These are phyloP conservation scores for Bradypus variegatus DNA, from an alignment of 2,797 vertebrate species.

Conservation along the genomic window DNA sequence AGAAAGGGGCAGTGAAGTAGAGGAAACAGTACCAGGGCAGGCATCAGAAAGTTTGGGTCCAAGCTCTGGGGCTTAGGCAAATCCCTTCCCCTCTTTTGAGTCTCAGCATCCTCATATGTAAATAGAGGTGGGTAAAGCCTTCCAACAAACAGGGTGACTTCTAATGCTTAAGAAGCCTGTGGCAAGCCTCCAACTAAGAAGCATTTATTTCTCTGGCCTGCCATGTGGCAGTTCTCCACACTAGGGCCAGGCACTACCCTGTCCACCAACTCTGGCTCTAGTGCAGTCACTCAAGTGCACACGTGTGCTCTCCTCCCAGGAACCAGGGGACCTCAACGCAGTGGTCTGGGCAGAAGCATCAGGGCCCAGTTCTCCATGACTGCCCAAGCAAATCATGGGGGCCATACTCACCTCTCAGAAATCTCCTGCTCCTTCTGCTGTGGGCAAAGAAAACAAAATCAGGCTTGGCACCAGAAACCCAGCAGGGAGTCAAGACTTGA, in stretches of 20 bases:
- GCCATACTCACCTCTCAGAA: slow-evolving; percentile 81
- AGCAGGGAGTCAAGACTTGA: background rate
- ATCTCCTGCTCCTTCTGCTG: slow-evolving; percentile 84
- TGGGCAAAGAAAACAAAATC: slow-evolving; percentile 57
- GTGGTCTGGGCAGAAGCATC: background rate
- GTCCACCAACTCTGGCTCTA: background rate
- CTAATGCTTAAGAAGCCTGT: background rate
- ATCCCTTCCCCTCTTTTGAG: background rate
- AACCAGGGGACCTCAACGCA: background rate
- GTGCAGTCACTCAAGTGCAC: background rate
- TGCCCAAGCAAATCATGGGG: background rate
- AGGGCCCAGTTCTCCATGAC: background rate
- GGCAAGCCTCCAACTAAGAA: background rate
- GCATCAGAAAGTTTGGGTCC: background rate
- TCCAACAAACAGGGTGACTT: background rate
- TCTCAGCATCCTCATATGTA: background rate
- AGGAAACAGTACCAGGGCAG: background rate
- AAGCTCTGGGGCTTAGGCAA: background rate
- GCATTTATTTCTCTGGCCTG: background rate
- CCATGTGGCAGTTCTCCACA: background rate
- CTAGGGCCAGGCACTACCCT: background rate
- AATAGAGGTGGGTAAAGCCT: background rate
- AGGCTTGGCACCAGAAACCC: background rate
- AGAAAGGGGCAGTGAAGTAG: background rate
- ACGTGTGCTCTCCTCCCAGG: background rate